Evolutionary conservation across 2,888 invertebrate species (phyloP).

Genomic region (Cinara cedri): DNA sequence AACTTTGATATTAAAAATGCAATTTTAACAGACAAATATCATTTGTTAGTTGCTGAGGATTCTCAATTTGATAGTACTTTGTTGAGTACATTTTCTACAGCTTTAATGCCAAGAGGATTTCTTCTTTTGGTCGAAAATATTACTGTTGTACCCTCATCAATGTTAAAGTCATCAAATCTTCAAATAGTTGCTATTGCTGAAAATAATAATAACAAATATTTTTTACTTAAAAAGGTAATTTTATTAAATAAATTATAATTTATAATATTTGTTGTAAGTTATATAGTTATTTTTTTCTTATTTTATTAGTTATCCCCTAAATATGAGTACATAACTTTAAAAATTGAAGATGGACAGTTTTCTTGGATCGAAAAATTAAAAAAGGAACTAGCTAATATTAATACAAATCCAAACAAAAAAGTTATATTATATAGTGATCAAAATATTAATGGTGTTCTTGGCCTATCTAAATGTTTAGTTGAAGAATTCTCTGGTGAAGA

Average conservation of each 20-base stretch:
- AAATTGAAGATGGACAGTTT: slow-evolving; percentile 35
- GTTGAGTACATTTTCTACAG: slow-evolving; percentile 16
- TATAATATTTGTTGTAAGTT: too few relatives aligned
- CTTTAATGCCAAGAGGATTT: slow-evolving; percentile 37
- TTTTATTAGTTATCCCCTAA: slow-evolving; percentile 7
- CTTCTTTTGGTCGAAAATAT: slow-evolving; percentile 31
- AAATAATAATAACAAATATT: slow-evolving; percentile 27
- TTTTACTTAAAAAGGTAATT: slow-evolving; percentile 42
- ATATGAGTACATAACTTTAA: slow-evolving; percentile 34
- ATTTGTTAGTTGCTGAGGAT: slow-evolving; percentile 33
- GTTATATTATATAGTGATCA: slow-evolving; percentile 35
- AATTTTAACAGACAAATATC: slow-evolving; percentile 13
- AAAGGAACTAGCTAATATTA: background rate
- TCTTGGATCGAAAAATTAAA: slow-evolving; percentile 28
- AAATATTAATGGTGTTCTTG: slow-evolving; percentile 41
- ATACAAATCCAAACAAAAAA: slow-evolving; percentile 6
- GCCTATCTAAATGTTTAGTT: slow-evolving; percentile 41
- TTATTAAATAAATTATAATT: too few relatives aligned
- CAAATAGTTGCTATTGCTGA: slow-evolving; percentile 18
- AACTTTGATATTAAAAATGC: slow-evolving; percentile 17
- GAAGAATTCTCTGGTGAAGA: slow-evolving; percentile 40
- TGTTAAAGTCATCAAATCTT: background rate
- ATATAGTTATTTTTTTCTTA: background rate
- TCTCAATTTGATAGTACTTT: background rate
- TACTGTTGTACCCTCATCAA: background rate